A percentile compares a stretch with the other conserved stretches of the same genome.
Evolutionary conservation across 1,140 invertebrate genomes (phyloP).

Genomic region (Macrobrachium nipponense): DNA sequence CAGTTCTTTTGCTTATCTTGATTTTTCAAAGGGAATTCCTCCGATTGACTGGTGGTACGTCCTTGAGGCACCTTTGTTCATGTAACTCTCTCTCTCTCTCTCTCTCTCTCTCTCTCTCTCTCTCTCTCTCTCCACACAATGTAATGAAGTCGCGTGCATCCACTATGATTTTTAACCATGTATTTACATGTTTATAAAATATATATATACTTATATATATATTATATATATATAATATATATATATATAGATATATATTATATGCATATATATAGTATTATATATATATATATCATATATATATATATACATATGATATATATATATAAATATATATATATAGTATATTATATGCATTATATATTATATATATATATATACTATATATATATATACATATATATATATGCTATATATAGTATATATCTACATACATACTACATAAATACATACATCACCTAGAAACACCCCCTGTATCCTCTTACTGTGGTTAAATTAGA

Average conservation of each 20-base stretch:
- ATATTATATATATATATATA: conserved; percentile 8
- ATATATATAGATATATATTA: conserved; percentile 35
- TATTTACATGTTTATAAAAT: conserved; percentile 20
- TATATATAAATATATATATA: neutral
- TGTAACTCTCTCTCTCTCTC: neutral
- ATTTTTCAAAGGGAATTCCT: neutral
- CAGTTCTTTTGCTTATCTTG: no score
- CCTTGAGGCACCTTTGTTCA: neutral
- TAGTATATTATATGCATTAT: no score
- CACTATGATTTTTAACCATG: neutral
- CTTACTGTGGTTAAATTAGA: neutral
- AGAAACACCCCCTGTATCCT: neutral
- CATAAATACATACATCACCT: no score
- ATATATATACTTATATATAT: conserved; percentile 30
- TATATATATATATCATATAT: neutral
- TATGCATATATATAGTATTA: conserved; percentile 28
- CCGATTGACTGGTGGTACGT: neutral
- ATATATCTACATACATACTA: no score
- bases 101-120: neutral
- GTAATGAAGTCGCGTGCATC: no score
- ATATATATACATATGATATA: neutral
- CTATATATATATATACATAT: no score
- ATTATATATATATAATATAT: conserved; percentile 38
- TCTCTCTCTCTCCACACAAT: no score
- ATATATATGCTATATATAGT: neutral